Percentiles rank a stretch among this genome's conserved stretches.
Conservation (phyloP, 2,113 vertebrate species). For the Carassius carassius region DNA sequence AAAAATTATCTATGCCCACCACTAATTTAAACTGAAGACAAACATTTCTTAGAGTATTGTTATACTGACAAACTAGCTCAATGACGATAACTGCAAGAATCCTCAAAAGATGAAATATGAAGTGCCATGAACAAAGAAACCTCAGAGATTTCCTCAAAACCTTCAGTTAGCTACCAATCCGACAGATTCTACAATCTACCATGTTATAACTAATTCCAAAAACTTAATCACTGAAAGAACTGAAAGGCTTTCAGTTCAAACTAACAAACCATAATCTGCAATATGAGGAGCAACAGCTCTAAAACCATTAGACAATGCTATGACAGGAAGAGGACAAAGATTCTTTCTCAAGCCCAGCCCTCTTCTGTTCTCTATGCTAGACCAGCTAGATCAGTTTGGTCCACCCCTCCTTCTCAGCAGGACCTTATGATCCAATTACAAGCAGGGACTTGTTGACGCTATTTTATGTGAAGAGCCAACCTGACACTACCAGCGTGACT, state of each 20-base stretch:
- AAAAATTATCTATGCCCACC: no score
- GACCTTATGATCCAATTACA: constrained; percentile 76
- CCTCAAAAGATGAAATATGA: not conserved
- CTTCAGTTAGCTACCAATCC: not conserved
- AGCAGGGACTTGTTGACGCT: constrained; percentile 71
- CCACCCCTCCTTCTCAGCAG: constrained; percentile 53
- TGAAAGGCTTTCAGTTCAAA: no score
- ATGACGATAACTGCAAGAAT: not conserved
- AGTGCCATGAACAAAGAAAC: not conserved
- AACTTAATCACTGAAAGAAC: not conserved
- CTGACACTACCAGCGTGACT: constrained; percentile 60
- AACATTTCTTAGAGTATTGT: not conserved
- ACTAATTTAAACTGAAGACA: not conserved
- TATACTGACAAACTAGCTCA: not conserved
- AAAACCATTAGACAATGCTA: constrained; percentile 38
- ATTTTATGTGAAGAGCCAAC: constrained; percentile 63
- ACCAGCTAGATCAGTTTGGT: constrained; percentile 52
- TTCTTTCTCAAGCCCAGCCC: constrained; percentile 43
- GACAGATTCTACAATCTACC: constrained; percentile 4
- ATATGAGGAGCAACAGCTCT: constrained; percentile 17
- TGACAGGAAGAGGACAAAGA: constrained; percentile 25
- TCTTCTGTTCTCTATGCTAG: constrained; percentile 50
- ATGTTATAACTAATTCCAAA: not conserved
- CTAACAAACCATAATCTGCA: not conserved
- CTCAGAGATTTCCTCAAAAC: not conserved